A percentile compares a stretch with the other conserved stretches of the same genome.
phyloP scores from a whole-genome alignment of 1,140 invertebrate species.

The Cataglyphis hispanica region DNA sequence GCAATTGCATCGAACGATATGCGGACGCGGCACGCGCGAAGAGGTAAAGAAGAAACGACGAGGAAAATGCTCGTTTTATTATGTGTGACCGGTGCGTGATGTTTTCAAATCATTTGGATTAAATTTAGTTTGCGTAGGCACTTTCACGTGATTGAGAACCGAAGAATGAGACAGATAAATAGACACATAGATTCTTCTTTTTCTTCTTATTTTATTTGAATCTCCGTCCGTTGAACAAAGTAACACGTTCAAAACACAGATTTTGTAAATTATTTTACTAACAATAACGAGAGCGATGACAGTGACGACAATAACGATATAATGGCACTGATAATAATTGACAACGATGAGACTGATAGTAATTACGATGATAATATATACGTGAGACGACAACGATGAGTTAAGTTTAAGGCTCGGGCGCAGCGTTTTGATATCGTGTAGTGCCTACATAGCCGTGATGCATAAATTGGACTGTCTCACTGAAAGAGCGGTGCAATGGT shows the following conservation, averaged over 20 bases:
- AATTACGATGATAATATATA: slow-evolving; percentile 3
- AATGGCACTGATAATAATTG: not conserved
- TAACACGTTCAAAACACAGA: not conserved
- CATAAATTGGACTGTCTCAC: slow-evolving; percentile 87
- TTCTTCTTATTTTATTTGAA: too few species aligned
- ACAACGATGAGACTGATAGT: not conserved
- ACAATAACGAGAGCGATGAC: not conserved
- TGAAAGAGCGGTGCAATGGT: slow-evolving; percentile 85
- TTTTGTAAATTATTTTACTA: slow-evolving; percentile 39
- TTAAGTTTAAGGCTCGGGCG: slow-evolving; percentile 81
- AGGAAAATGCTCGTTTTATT: slow-evolving; percentile 35
- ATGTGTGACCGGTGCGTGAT: not conserved
- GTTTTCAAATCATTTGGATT: not conserved
- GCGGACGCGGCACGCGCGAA: slow-evolving; percentile 5
- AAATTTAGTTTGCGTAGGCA: slow-evolving; percentile 49
- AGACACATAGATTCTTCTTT: slow-evolving; percentile 23
- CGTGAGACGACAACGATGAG: slow-evolving; percentile 73
- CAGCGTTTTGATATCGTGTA: slow-evolving; percentile 84
- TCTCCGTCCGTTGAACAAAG: too few species aligned
- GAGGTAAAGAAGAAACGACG: not conserved
- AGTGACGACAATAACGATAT: not conserved
- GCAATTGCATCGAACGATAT: slow-evolving; percentile 36
- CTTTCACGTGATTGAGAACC: slow-evolving; percentile 24
- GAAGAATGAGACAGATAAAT: not conserved
- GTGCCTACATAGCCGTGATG: slow-evolving; percentile 87